Evolutionary conservation across 2,888 invertebrate species (phyloP), one percentile per base, ranked within the genome.

Genomic region (Drosophila recens): DNA sequence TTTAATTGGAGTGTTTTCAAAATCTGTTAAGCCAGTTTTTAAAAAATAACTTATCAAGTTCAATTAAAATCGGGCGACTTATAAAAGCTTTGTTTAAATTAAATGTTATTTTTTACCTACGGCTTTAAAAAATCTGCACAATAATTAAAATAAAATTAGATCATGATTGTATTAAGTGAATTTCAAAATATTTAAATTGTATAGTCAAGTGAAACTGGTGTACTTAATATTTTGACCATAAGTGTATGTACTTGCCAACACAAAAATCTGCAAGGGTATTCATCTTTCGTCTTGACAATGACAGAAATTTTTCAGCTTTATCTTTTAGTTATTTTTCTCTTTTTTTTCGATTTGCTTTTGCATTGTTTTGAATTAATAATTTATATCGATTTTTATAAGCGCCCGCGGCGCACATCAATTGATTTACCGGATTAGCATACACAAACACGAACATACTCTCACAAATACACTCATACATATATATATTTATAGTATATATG

Each of bases 291-390:
- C 13, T 51, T 36, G 4, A 15, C 9, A 51, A 1, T 4, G 17
- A 8, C 13, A 20, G 13, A 13, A 2, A 11, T 34, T 49, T 27
- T 27, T 27, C 11, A 36, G 17, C 9, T 33, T 34, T 72, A 48
- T 42, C 6, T 23, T 34, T 36, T 15, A 30, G 17, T 13, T 43
- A 43, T 71, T 23, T 38, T 59, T 66, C 67, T 64, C 58, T 65
- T 49, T 59, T 80, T n/a, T 42, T 10, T 48, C 51, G 65, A 57
- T 79, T 75, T 75, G 62, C 57, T 79, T 72, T 69, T 69, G 79
- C 89, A 87, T 87, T 89, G 88, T 83, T 89, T 83, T 81, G 85
- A 87, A 84, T 84, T 89, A 89, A 84, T 84, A 89, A 84, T 85
- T 89, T 82, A 90, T 85, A 88, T 82, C 80, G 90, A 72, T 85